These are phyloP conservation scores for Perithous albicinctus DNA, from an alignment of 2,888 invertebrate species.

Conservation along the genomic window DNA sequence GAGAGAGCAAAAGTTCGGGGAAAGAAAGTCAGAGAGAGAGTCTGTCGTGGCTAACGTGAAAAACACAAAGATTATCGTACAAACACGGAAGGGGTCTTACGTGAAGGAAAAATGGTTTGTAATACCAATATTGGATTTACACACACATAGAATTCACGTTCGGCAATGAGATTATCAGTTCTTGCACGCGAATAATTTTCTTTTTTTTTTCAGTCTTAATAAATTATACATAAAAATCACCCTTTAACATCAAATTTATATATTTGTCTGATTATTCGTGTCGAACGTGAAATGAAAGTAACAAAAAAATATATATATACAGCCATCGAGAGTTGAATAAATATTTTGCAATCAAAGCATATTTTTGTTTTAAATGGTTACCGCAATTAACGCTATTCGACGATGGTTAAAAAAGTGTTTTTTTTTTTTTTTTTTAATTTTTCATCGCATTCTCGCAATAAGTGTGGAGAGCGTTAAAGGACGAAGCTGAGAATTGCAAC, in stretches of 20 bases:
- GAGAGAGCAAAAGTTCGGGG: conserved; percentile 2
- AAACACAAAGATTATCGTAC: conserved; percentile 63
- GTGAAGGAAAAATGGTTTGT: conserved; percentile 37
- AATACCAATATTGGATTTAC: conserved; percentile 28
- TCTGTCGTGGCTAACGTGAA: conserved; percentile 47
- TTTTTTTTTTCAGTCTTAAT: too few relatives aligned
- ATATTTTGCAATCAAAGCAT: background rate
- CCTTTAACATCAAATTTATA: background rate
- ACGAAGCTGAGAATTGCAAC: background rate
- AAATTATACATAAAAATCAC: background rate
- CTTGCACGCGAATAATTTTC: too few relatives aligned
- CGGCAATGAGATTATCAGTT: background rate
- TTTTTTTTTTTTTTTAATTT: too few relatives aligned
- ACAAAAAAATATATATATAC: background rate
- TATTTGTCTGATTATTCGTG: background rate
- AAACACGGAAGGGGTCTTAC: conserved; percentile 11
- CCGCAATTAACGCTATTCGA: background rate
- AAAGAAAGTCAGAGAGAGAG: conserved; percentile 49
- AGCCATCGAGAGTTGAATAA: background rate
- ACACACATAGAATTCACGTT: background rate
- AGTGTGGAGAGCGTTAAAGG: background rate
- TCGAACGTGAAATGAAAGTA: background rate
- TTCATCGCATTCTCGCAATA: background rate
- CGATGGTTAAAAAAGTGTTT: background rate
- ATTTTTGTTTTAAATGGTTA: background rate